Evolutionary conservation across 2,888 invertebrate species (phyloP).

Genomic region (Seladonia tumulorum): DNA sequence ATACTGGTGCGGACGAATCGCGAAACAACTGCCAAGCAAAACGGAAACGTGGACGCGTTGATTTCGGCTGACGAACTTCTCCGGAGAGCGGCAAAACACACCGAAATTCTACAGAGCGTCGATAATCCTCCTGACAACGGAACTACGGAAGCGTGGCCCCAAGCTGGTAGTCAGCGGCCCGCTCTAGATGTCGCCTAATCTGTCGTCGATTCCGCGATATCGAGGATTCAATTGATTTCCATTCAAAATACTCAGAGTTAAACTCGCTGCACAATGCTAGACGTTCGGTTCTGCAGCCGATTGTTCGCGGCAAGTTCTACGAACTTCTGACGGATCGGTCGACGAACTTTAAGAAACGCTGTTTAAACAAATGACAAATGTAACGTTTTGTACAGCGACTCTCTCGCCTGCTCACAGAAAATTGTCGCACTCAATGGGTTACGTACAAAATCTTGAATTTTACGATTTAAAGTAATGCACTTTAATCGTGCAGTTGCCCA

Average conservation of each 20-base stretch:
- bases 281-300: not conserved
- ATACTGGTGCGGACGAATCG: not conserved
- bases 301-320: not conserved
- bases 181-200: not conserved
- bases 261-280: not conserved
- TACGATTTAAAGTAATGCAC: no score
- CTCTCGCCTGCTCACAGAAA: no score
- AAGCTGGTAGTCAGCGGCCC: not conserved
- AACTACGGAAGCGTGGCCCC: conserved; percentile 4
- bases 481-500: no score
- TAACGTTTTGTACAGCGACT: not conserved
- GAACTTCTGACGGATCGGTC: not conserved
- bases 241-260: not conserved
- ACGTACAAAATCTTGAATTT: no score
- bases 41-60: conserved; percentile 3
- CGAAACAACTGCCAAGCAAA: conserved; percentile 1
- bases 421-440: no score
- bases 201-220: conserved; percentile 31
- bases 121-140: conserved; percentile 35
- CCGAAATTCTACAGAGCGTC: conserved; percentile 38
- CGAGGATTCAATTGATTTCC: not conserved
- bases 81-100: conserved; percentile 19
- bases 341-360: not conserved
- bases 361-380: no score
- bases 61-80: conserved; percentile 17